phyloP scores from a whole-genome alignment of 2,113 vertebrate genomes.

The Gallinago paraguaiae region DNA sequence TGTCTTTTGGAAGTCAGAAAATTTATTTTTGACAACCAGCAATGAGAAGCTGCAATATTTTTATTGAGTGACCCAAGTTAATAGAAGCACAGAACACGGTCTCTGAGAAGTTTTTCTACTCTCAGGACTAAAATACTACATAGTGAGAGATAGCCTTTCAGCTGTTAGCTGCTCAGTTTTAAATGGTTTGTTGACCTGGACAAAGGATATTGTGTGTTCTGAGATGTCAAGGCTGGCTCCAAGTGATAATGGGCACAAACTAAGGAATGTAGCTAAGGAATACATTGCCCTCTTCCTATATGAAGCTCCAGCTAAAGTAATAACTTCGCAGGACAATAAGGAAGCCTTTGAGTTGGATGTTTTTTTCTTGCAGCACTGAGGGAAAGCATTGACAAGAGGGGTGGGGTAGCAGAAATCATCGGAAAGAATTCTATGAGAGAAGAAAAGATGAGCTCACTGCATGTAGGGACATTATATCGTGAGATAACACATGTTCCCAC shows the following conservation, averaged over 20 bases:
- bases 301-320: slow-evolving; percentile 37
- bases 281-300: not conserved
- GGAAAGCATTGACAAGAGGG: slow-evolving; percentile 8
- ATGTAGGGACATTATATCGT: not conserved
- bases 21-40: slow-evolving; percentile 34
- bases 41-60: slow-evolving; percentile 41
- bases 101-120: slow-evolving; percentile 37
- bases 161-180: slow-evolving; percentile 38
- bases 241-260: slow-evolving; percentile 45
- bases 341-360: not conserved
- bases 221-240: slow-evolving; percentile 19
- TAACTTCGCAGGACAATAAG: slow-evolving; percentile 36
- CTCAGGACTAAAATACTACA: slow-evolving; percentile 36
- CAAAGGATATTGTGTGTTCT: slow-evolving; percentile 51
- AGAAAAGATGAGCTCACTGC: slow-evolving; percentile 26
- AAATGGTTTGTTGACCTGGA: slow-evolving; percentile 65
- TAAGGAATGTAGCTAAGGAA: slow-evolving; percentile 43
- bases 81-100: slow-evolving; percentile 39
- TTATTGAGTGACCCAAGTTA: slow-evolving; percentile 25
- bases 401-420: not conserved
- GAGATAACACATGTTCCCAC: not conserved
- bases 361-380: slow-evolving; percentile 31
- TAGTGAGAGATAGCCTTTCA: slow-evolving; percentile 54
- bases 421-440: not conserved
- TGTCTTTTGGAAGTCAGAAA: slow-evolving; percentile 54